phyloP scores from a whole-genome alignment of 2,888 invertebrate species.

The Polyommatus iphigenia region DNA sequence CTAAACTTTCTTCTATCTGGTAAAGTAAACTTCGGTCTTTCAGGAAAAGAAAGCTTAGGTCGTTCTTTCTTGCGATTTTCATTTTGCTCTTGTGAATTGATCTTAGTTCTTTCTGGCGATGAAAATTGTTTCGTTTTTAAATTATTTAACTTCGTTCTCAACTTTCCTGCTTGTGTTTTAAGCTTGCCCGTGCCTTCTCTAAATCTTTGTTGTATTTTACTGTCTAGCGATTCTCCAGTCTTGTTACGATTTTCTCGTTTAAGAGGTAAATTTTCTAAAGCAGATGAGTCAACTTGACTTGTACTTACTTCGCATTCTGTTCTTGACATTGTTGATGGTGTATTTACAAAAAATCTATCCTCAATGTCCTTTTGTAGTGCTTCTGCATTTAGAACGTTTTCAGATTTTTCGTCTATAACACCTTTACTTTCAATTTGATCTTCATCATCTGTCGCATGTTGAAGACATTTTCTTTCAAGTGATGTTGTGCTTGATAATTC shows the following conservation, averaged over 20 bases:
- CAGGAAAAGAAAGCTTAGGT: conserved; percentile 76
- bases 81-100: conserved; percentile 76
- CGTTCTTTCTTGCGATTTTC: conserved; percentile 81
- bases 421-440: conserved; percentile 64
- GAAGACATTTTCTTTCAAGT: conserved; percentile 70
- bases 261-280: conserved; percentile 82
- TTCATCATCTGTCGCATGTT: conserved; percentile 75
- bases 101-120: conserved; percentile 79
- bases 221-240: conserved; percentile 73
- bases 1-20: conserved; percentile 84
- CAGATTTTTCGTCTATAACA: conserved; percentile 53
- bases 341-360: conserved; percentile 81
- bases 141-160: conserved; percentile 84
- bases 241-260: conserved; percentile 80
- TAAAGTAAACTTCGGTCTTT: conserved; percentile 78
- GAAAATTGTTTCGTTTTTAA: conserved; percentile 82
- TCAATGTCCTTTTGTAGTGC: conserved; percentile 83
- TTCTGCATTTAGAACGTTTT: conserved; percentile 67
- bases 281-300: conserved; percentile 84
- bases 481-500: conserved; percentile 76
- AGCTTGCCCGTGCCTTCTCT: conserved; percentile 85
- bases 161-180: conserved; percentile 85
- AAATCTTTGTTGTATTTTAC: conserved; percentile 83
- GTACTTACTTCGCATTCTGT: conserved; percentile 84
- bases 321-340: conserved; percentile 81